These are phyloP conservation scores for Psilanteris sp. DNA, from an alignment of 1,140 invertebrate genomes.

Conservation along the genomic window DNA sequence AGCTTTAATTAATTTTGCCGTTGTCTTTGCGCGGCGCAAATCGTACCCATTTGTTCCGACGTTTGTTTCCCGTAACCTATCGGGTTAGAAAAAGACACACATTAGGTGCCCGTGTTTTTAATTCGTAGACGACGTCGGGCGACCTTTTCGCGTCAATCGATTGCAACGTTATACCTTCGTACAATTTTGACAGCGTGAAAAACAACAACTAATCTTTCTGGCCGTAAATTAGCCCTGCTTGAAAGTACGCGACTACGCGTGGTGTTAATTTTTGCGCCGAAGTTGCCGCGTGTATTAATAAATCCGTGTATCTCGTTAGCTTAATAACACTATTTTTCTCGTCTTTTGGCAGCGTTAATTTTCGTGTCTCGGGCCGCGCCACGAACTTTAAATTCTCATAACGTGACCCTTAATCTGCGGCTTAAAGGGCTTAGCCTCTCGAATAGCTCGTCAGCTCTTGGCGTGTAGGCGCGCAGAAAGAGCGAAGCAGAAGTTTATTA, in stretches of 20 bases:
- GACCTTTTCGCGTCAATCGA: too few relatives aligned
- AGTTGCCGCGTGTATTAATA: conserved; percentile 41
- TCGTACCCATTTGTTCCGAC: too few relatives aligned
- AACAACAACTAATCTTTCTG: conserved; percentile 2
- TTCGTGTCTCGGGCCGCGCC: conserved; percentile 39
- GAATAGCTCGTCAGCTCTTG: conserved; percentile 78
- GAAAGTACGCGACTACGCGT: conserved; percentile 34
- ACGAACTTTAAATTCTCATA: conserved; percentile 78
- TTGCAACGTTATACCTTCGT: too few relatives aligned
- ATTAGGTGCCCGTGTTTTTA: too few relatives aligned
- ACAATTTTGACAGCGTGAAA: too few relatives aligned
- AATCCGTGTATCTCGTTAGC: conserved; percentile 54
- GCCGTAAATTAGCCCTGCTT: conserved; percentile 1
- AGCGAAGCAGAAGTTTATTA: conserved; percentile 79
- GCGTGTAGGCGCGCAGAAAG: conserved; percentile 70
- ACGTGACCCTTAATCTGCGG: conserved; percentile 76
- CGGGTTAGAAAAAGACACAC: too few relatives aligned
- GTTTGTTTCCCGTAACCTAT: too few relatives aligned
- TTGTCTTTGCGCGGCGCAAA: background rate
- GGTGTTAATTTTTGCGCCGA: conserved; percentile 28
- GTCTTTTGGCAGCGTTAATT: conserved; percentile 49
- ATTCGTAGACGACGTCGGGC: too few relatives aligned
- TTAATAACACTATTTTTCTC: conserved; percentile 57
- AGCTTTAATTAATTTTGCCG: conserved; percentile 26
- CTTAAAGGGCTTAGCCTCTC: conserved; percentile 78